Base-by-base conservation (phyloP, 2,888 invertebrate species). In the Luffia ferchaultella region DNA sequence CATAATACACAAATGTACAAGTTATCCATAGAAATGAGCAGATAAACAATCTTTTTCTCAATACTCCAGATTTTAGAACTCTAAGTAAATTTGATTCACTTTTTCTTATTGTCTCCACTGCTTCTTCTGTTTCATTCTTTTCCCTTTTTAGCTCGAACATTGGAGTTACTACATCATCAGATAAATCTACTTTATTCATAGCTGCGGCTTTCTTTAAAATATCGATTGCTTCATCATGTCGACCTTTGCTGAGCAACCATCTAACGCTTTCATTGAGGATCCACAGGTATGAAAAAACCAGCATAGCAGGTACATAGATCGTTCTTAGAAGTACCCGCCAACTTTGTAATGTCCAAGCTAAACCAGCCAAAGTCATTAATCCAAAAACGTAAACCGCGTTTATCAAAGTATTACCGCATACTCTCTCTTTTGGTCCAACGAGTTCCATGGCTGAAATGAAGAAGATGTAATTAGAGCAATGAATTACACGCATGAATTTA, bases 11-110 rank as follows among this genome's bases (percentile, higher is more conserved):
- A 60, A 93, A 89, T 0, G 91, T 90, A 65, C 91, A 92, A 0
- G 92, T 90, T 5, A 92, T 88, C 93, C 93, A 93, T 61, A 92
- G 86, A 60, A 91, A 88, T 7, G 90, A 90, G 58, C 92, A 91
- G 50, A 87, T 88, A 0, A 87, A 55, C 53, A 90, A 70, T 60
- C 90, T 78, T 30, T 79, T 69, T 19, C 85, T 69, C 45, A 90
- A 82, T 47, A 85, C 82, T 52, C 75, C 76, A 1, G 88, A 88
- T 61, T 74, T 82, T 15, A 88, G 62, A 20, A 88, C 84, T 65
- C 85, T 75, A 15, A 57, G 45, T 47, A 82, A 70, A 1, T 66
- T 61, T 0, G 83, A 74, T 40, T 2, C n/a, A n/a, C n/a, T n/a
- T n/a, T n/a, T n/a, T n/a, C n/a, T n/a, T n/a, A n/a, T n/a, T 42